Evolutionary conservation across 2,113 vertebrate species (phyloP).

Genomic region (Limnothrissa miodon): DNA sequence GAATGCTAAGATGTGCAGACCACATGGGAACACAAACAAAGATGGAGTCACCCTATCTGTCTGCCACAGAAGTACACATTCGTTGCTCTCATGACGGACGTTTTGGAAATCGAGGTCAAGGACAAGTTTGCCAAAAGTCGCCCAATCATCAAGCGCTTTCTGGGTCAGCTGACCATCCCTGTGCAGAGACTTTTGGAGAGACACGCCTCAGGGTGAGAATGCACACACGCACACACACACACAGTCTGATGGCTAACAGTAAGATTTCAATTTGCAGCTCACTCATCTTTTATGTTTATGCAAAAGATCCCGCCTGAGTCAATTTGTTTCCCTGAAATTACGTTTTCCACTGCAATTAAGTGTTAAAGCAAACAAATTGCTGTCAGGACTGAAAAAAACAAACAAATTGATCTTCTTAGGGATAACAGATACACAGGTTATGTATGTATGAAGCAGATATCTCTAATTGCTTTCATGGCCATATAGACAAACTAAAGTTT

Average conservation of each 20-base stretch:
- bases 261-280: background rate
- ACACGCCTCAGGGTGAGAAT: constrained; percentile 82
- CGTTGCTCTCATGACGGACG: constrained; percentile 93
- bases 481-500: background rate
- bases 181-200: constrained; percentile 92
- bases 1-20: background rate
- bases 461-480: too few relatives aligned
- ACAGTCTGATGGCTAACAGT: background rate
- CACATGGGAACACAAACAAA: background rate
- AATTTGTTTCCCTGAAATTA: background rate
- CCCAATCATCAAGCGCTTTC: constrained; percentile 96
- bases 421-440: too few relatives aligned
- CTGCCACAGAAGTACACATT: constrained; percentile 89
- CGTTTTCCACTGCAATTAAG: background rate
- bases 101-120: constrained; percentile 96
- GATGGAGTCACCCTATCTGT: constrained; percentile 20
- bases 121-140: constrained; percentile 98
- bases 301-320: background rate
- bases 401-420: background rate
- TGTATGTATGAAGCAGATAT: too few relatives aligned
- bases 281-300: background rate
- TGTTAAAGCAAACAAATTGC: background rate
- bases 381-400: background rate
- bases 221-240: background rate
- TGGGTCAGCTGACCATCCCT: constrained; percentile 91